These are phyloP conservation scores for Maconellicoccus hirsutus DNA, from an alignment of 1,140 invertebrate genomes.

Conservation along the genomic window DNA sequence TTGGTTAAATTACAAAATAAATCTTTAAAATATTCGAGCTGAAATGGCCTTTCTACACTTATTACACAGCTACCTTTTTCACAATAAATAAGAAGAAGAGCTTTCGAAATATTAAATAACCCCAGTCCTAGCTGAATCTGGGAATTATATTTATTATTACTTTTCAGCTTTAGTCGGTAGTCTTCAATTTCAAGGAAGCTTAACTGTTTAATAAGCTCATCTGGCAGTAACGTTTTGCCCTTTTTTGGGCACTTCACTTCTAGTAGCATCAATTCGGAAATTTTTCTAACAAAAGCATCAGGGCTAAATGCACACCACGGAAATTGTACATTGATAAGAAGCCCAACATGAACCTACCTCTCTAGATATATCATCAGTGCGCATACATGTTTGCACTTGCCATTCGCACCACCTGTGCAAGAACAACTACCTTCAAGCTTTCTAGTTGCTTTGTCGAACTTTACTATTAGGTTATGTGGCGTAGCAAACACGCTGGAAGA, in stretches of 20 bases:
- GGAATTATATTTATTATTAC: not conserved
- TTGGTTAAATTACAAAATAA: not conserved
- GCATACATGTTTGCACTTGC: not conserved
- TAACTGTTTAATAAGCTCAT: not conserved
- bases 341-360: not conserved
- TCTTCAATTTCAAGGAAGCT: not conserved
- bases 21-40: not conserved
- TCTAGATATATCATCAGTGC: not conserved
- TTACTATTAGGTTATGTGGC: not conserved
- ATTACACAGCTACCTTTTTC: not conserved
- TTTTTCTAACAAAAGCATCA: constrained; percentile 7
- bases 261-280: not conserved
- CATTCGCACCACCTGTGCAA: not conserved
- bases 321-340: not conserved
- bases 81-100: constrained; percentile 1
- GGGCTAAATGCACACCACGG: constrained; percentile 22
- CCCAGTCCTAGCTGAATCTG: not conserved
- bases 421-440: not conserved
- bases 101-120: not conserved
- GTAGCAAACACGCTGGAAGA: not conserved
- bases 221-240: not conserved
- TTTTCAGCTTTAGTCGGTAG: not conserved
- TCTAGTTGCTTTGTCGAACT: not conserved
- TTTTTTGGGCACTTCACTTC: constrained; percentile 6
- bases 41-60: not conserved